These are phyloP conservation scores for Cherax destructor DNA, from an alignment of 1,140 invertebrate species.

Conservation along the genomic window DNA sequence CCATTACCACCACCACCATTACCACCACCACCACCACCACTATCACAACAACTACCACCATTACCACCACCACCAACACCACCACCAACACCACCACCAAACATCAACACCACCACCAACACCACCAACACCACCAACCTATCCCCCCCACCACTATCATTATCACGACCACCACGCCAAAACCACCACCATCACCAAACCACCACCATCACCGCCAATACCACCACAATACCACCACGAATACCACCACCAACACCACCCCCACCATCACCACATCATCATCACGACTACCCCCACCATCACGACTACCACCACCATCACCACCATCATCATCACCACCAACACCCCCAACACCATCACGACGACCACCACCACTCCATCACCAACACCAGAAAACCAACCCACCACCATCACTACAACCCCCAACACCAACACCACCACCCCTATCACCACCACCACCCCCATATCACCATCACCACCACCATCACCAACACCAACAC, in stretches of 20 bases:
- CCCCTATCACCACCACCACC: background rate
- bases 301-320: background rate
- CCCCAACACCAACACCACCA: background rate
- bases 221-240: too few relatives aligned
- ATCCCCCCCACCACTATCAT: too few relatives aligned
- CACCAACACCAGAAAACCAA: too few relatives aligned
- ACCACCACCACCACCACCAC: conserved; percentile 6
- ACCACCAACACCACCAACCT: background rate
- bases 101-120: background rate
- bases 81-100: too few relatives aligned
- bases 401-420: too few relatives aligned
- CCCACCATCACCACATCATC: background rate
- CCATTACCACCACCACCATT: background rate
- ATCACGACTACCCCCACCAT: too few relatives aligned
- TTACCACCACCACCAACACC: background rate
- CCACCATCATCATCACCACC: too few relatives aligned
- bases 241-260: conserved; percentile 4
- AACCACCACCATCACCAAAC: background rate
- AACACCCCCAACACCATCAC: background rate
- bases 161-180: conserved; percentile 12
- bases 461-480: conserved; percentile 19
- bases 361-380: background rate
- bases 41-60: too few relatives aligned
- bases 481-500: background rate
- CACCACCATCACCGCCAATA: background rate